These are phyloP conservation scores for Ibidorhyncha struthersii DNA, from an alignment of 2,113 vertebrate species.

Conservation along the genomic window DNA sequence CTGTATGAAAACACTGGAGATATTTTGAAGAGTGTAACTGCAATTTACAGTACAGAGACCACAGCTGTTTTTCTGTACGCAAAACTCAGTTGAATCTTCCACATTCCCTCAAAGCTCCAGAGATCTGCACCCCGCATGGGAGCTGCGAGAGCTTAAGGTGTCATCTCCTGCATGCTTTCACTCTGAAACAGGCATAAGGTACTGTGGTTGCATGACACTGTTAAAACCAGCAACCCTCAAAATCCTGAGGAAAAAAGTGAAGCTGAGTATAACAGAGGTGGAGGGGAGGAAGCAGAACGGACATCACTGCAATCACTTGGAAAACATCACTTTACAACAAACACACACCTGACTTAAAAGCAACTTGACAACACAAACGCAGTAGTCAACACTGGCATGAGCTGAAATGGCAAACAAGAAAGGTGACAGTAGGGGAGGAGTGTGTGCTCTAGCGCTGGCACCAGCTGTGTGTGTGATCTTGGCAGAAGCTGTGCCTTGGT, in stretches of 20 bases:
- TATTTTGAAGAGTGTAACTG: background rate
- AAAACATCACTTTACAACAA: background rate
- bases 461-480: background rate
- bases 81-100: background rate
- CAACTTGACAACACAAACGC: background rate
- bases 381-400: background rate
- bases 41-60: background rate
- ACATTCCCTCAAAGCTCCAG: background rate
- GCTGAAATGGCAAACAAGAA: background rate
- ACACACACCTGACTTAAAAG: background rate
- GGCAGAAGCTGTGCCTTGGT: background rate
- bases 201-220: background rate
- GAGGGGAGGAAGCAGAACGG: background rate
- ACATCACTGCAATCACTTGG: background rate
- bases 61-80: background rate
- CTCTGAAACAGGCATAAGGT: background rate
- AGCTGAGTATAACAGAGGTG: background rate
- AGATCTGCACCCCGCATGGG: rapidly evolving
- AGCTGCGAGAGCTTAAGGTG: background rate
- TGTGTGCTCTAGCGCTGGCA: background rate
- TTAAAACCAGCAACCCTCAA: background rate
- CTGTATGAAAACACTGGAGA: background rate
- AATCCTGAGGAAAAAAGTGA: background rate
- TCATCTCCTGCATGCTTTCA: background rate
- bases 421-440: background rate